Conservation (phyloP, 2,888 invertebrate species). For the Mimas tiliae region DNA sequence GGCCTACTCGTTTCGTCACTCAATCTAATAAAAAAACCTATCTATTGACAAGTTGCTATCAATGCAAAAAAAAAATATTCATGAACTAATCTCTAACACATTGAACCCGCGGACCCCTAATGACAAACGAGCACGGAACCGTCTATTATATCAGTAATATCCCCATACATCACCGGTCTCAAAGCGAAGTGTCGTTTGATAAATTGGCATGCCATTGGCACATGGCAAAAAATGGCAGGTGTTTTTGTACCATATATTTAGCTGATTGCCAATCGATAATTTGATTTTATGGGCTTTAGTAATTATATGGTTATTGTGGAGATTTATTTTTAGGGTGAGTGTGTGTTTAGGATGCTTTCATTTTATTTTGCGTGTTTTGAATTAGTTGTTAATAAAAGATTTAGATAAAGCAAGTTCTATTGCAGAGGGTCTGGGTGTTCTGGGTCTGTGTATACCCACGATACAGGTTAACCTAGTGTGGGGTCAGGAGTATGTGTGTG, state of each 20-base stretch:
- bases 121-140: slow-evolving; percentile 73
- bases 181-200: slow-evolving; percentile 69
- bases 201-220: slow-evolving; percentile 62
- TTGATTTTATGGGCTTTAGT: slow-evolving; percentile 13
- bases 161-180: slow-evolving; percentile 76
- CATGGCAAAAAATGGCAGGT: slow-evolving; percentile 63
- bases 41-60: background rate
- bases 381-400: background rate
- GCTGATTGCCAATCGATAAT: slow-evolving; percentile 35
- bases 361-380: too few species aligned
- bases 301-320: slow-evolving; percentile 14
- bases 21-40: too few species aligned
- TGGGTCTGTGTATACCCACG: too few species aligned
- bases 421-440: too few species aligned
- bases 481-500: too few species aligned
- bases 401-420: too few species aligned
- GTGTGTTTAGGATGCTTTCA: background rate
- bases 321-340: slow-evolving; percentile 1
- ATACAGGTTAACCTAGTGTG: too few species aligned
- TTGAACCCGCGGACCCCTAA: slow-evolving; percentile 44
- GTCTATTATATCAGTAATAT: slow-evolving; percentile 80
- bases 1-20: too few species aligned
- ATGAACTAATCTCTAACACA: background rate
- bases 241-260: slow-evolving; percentile 37
- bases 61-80: background rate